Conservation (phyloP, 2,888 invertebrate genomes). For the Phania funesta region DNA sequence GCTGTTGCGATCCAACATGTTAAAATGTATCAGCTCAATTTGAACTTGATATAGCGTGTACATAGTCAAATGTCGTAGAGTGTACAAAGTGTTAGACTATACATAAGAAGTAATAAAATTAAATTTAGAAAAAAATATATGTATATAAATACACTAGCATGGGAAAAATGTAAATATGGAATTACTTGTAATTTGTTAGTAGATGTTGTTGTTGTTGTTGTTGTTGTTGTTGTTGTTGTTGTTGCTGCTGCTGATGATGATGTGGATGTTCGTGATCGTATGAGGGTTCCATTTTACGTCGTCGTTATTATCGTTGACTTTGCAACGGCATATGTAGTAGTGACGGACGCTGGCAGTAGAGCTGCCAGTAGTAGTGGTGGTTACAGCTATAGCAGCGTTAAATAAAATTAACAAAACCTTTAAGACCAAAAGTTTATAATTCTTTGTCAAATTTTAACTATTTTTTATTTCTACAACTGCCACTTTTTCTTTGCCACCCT, state of each 20-base stretch:
- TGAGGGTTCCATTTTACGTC: constrained; percentile 79
- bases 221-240: constrained; percentile 74
- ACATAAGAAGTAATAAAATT: constrained; percentile 49
- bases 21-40: too few species aligned
- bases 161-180: constrained; percentile 79
- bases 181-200: constrained; percentile 80
- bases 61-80: constrained; percentile 6
- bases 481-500: background rate
- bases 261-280: constrained; percentile 80
- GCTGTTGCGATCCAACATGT: too few species aligned
- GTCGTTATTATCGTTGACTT: constrained; percentile 62
- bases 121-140: constrained; percentile 48
- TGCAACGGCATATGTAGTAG: constrained; percentile 64
- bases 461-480: constrained; percentile 12
- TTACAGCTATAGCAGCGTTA: constrained; percentile 62
- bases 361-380: constrained; percentile 46
- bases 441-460: constrained; percentile 21
- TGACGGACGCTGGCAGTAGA: constrained; percentile 31
- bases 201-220: constrained; percentile 80
- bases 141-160: constrained; percentile 72
- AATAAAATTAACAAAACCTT: constrained; percentile 50
- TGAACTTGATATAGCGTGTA: too few species aligned
- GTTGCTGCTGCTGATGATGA: constrained; percentile 75
- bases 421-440: constrained; percentile 35
- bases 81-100: constrained; percentile 36